Base-by-base conservation (phyloP, 2,888 invertebrate species). In the Drosophila parthenogenetica region DNA sequence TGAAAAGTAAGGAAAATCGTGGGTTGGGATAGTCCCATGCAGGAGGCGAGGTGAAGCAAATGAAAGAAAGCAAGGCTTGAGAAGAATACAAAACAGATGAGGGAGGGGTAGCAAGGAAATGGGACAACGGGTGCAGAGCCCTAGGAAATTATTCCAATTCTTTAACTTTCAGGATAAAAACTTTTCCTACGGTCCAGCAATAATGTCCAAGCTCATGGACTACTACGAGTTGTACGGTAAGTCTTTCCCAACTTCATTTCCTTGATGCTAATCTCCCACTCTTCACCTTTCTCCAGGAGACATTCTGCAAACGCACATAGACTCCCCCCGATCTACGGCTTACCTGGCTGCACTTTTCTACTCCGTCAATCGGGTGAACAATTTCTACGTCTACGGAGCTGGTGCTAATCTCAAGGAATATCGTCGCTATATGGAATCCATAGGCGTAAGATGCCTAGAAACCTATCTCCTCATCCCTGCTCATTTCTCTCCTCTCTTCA, bases 171-270 rank as follows among this genome's bases (percentile, higher is more conserved):
- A 96, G 96, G 96, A 97, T 89, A 94, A 96, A 63, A 95, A 96
- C 19, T 95, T 96, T 89, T 96, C 96, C 79, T 93, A 96, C 75
- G 97, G 96, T 0, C 96, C 97, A 0, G 96, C 96, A 0, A 94
- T 95, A 0, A 93, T 97, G 69, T 95, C 95, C 54, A 94, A 95
- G 73, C 93, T 96, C 0, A 93, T 96, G n/a, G 94, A 94, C 45
- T 90, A 89, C 60, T 92, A 88, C 72, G 93, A 94, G 50, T 91
- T 97, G 1, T 94, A 94, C 11, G 97, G 97, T 75, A 19, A 46
- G 11, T 35, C 10, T 7, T 10, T 10, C 1, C 19, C 16, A 0
- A 8, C 11, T 1, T 0, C n/a, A 17, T 0, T 1, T 3, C 7
- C 19, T 1, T 2, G 4, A 17, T 4, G 25, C 17, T 19, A 5